Base-by-base conservation (phyloP, 2,797 vertebrate genomes). In the Sebastes oblongus region DNA sequence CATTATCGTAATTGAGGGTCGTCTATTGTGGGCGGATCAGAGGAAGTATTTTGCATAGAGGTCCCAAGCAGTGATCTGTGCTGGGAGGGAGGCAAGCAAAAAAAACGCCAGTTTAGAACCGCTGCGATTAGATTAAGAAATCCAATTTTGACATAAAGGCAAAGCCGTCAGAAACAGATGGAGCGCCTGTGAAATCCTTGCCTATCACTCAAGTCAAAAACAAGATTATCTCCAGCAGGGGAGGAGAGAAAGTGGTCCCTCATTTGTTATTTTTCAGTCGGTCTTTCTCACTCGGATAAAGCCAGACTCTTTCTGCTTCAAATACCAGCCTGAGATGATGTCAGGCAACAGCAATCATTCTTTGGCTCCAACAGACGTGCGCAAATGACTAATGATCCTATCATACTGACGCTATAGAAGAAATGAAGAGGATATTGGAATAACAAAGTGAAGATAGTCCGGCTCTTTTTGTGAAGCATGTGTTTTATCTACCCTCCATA, bases 121-220 rank as follows among this genome's bases (percentile, higher is more conserved):
- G 18, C 66, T 18, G 72, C 66, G 66, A 91, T 91, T 88, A 92
- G 88, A 93, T 92, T 89, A 91, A 89, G 88, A 90, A 94, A 94
- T 93, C 90, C 88, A 93, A 92, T 93, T 91, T 75, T 88, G 85
- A 85, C 84, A 88, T 88, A 84, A 90, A 92, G 85, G 82, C 86
- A 91, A 86, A 92, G 82, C 85, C 54, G 75, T 92, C 90, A 86
- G 81, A 91, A 94, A 85, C 89, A 94, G 90, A 94, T 90, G 90
- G 89, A 91, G 78, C 66, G 85, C 55, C 80, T 88, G 86, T 82
- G 81, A 91, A 92, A 93, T 91, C 88, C 87, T 80, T 71, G 67
- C 83, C 87, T 86, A 92, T 93, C 88, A 89, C 82, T 93, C 89
- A 89, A 89, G 90, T 90, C 88, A 91, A 92, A 94, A 93, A 91